These are phyloP conservation scores for Callipepla californica DNA, from an alignment of 2,113 vertebrate genomes.

Conservation along the genomic window DNA sequence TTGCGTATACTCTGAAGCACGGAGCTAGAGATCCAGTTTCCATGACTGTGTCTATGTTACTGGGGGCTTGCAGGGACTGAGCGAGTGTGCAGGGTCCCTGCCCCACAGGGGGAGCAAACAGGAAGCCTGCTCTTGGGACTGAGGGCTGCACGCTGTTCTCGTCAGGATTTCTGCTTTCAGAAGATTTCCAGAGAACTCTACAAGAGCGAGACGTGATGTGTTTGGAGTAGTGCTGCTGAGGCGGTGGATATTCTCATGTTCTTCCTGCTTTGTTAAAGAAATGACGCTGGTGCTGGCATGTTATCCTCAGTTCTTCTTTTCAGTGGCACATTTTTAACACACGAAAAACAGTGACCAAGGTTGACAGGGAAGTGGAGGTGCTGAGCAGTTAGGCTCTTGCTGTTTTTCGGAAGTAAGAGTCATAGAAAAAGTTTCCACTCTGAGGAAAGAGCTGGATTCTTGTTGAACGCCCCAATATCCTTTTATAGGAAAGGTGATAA, in stretches of 20 bases:
- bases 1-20: neutral
- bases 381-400: neutral
- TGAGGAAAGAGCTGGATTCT: neutral
- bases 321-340: fast-evolving
- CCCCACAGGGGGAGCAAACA: neutral
- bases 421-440: neutral
- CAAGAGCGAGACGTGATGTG: neutral
- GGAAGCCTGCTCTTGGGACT: neutral
- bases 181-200: neutral
- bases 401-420: neutral
- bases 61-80: neutral
- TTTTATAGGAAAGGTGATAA: fast-evolving
- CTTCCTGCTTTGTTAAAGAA: neutral
- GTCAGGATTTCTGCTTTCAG: neutral
- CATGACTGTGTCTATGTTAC: fast-evolving
- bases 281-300: fast-evolving
- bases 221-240: neutral
- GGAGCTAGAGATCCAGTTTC: neutral
- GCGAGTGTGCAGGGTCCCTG: fast-evolving
- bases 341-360: neutral
- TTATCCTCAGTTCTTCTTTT: neutral
- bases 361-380: neutral
- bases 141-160: neutral
- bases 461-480: neutral
- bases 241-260: neutral